phyloP scores from a whole-genome alignment of 2,113 vertebrate species.

The Pogona vitticeps region DNA sequence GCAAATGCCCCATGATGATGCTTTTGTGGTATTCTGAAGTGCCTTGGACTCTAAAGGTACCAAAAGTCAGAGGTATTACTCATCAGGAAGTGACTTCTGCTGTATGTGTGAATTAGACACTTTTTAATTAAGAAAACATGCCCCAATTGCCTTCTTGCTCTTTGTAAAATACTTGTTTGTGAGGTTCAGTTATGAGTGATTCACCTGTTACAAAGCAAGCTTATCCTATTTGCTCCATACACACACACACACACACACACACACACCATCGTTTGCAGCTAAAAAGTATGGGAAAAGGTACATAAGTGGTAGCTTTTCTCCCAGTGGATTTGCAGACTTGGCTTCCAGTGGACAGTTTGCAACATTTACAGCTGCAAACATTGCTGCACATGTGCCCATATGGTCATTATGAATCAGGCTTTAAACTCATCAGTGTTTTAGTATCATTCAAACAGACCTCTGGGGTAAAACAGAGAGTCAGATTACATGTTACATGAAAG shows the following conservation, averaged over 20 bases:
- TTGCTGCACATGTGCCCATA: not conserved
- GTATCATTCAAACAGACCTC: not conserved
- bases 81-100: not conserved
- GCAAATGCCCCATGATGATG: not conserved
- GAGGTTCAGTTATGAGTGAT: not conserved
- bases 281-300: not conserved
- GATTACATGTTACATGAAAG: not conserved
- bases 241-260: not conserved
- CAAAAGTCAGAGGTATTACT: slow-evolving; percentile 6
- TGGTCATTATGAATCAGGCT: not conserved
- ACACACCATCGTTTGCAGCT: not conserved
- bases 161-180: not conserved
- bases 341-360: not conserved
- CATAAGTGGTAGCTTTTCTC: not conserved
- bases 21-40: not conserved
- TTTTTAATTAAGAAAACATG: not conserved
- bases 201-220: not conserved
- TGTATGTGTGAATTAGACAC: not conserved
- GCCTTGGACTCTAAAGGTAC: slow-evolving; percentile 7
- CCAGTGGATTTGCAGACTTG: not conserved
- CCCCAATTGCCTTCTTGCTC: not conserved
- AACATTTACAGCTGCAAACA: not conserved
- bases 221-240: not conserved
- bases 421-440: not conserved
- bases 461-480: not conserved